These are phyloP conservation scores for Hypomecis punctinalis DNA, from an alignment of 2,888 invertebrate genomes.

Conservation along the genomic window DNA sequence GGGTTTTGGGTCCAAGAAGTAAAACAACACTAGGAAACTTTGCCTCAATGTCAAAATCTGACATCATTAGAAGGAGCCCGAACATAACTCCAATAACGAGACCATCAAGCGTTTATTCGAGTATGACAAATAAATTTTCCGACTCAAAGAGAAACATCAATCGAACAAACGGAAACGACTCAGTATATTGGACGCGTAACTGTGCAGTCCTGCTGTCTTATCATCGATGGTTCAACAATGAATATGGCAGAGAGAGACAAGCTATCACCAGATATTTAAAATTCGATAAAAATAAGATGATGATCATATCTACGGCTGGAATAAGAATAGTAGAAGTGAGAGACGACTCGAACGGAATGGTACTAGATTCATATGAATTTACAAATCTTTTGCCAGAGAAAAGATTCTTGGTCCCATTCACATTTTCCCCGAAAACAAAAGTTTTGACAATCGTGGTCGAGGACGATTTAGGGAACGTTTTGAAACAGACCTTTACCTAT, in stretches of 20 bases:
- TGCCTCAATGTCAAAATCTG: slow-evolving; percentile 76
- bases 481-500: slow-evolving; percentile 87
- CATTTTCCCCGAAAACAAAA: slow-evolving; percentile 77
- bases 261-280: slow-evolving; percentile 81
- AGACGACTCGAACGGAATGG: slow-evolving; percentile 85
- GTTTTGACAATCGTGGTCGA: slow-evolving; percentile 87
- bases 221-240: slow-evolving; percentile 86
- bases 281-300: slow-evolving; percentile 84
- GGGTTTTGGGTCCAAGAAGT: slow-evolving; percentile 81
- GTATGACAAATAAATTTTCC: slow-evolving; percentile 74
- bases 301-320: slow-evolving; percentile 86
- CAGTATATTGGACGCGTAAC: slow-evolving; percentile 86
- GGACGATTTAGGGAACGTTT: slow-evolving; percentile 88
- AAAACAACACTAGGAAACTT: slow-evolving; percentile 82
- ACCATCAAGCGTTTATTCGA: slow-evolving; percentile 80
- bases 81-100: slow-evolving; percentile 82
- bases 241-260: slow-evolving; percentile 82
- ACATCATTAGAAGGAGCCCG: slow-evolving; percentile 77
- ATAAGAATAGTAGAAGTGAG: slow-evolving; percentile 88
- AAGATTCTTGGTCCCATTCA: slow-evolving; percentile 84
- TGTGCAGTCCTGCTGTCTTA: slow-evolving; percentile 87
- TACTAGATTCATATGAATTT: slow-evolving; percentile 87
- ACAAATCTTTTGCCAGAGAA: slow-evolving; percentile 84
- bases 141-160: slow-evolving; percentile 77
- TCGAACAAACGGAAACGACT: slow-evolving; percentile 78